Conservation (phyloP, 1,140 invertebrate genomes). For the Thrips palmi region DNA sequence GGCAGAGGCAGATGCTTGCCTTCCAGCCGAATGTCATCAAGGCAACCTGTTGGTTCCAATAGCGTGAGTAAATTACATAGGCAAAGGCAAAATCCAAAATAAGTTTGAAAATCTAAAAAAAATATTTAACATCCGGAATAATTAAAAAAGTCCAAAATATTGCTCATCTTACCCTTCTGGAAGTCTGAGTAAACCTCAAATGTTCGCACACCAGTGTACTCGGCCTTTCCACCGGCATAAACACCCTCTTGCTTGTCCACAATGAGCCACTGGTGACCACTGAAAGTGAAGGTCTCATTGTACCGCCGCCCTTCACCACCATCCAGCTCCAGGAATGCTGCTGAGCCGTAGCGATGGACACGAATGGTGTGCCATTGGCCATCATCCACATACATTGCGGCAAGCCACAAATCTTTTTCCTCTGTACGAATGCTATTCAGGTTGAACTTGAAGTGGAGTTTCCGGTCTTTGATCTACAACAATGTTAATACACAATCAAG, state of each 20-base stretch:
- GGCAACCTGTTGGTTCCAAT: no score
- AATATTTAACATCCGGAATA: not conserved
- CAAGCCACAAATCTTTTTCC: constrained; percentile 78
- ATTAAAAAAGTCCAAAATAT: constrained; percentile 3
- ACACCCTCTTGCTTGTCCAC: constrained; percentile 91
- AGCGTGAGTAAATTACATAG: no score
- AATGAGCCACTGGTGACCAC: constrained; percentile 76
- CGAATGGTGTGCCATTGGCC: constrained; percentile 86
- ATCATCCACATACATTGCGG: constrained; percentile 76
- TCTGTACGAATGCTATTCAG: constrained; percentile 76
- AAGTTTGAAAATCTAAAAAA: constrained; percentile 7
- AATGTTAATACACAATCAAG: constrained; percentile 1
- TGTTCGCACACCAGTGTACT: constrained; percentile 78
- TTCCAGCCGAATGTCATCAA: constrained; percentile 74
- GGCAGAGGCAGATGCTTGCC: constrained; percentile 80
- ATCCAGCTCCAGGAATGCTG: constrained; percentile 83
- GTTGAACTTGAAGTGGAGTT: constrained; percentile 81
- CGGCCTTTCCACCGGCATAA: constrained; percentile 85
- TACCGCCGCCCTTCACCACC: constrained; percentile 87
- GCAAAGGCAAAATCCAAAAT: constrained; percentile 13
- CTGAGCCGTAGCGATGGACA: constrained; percentile 66
- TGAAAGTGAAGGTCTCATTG: constrained; percentile 83
- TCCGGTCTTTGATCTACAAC: constrained; percentile 62
- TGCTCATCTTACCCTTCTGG: constrained; percentile 50
- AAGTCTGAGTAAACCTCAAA: constrained; percentile 92